Conservation (phyloP, 2,888 invertebrate species). For the Cosmia trapezina region DNA sequence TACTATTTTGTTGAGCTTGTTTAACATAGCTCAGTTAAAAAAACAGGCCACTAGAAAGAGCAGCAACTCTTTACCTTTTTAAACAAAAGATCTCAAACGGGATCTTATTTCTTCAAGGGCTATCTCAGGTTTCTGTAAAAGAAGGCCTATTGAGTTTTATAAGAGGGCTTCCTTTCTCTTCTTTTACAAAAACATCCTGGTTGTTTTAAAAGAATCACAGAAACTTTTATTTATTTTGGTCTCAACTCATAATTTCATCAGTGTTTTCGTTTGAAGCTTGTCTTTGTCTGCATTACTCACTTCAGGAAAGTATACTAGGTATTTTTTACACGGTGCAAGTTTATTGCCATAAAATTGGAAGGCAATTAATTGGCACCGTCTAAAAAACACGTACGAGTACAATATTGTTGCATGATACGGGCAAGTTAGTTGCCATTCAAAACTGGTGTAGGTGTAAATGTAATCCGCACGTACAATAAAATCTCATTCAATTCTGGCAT, state of each 20-base stretch:
- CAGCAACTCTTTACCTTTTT: conserved; percentile 37
- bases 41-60: background rate
- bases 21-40: background rate
- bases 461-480: no score
- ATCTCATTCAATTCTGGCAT: no score
- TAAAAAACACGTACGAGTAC: no score
- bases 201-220: conserved; percentile 29
- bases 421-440: no score
- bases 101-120: conserved; percentile 19
- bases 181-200: conserved; percentile 22
- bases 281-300: background rate
- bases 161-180: conserved; percentile 27
- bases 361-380: no score
- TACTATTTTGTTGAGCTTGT: background rate
- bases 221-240: conserved; percentile 38
- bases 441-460: no score
- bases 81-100: conserved; percentile 21
- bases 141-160: conserved; percentile 34
- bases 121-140: conserved; percentile 33
- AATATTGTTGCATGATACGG: no score
- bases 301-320: no score
- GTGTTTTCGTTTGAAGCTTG: conserved; percentile 27
- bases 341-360: no score
- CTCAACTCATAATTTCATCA: conserved; percentile 34
- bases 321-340: no score